Evolutionary conservation across 1,140 invertebrate species (phyloP).

Genomic region (Frieseomelitta varia): DNA sequence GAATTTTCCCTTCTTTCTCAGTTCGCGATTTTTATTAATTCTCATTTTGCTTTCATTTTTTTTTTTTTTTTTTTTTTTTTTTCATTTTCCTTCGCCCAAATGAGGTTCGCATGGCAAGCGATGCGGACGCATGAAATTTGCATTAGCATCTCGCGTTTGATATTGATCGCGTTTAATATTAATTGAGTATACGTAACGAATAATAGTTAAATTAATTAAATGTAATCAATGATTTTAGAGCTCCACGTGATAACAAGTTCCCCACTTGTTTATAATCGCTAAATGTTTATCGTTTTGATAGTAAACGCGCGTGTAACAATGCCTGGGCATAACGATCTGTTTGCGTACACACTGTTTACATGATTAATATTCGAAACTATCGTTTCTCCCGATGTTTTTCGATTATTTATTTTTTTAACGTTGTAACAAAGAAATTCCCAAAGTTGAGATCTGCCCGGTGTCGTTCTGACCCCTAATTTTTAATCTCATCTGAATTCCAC

Average conservation of each 20-base stretch:
- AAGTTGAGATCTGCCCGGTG: no score
- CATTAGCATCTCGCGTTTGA: neutral
- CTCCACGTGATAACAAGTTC: neutral
- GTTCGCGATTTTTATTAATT: no score
- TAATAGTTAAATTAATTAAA: neutral
- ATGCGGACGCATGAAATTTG: neutral
- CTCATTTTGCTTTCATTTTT: no score
- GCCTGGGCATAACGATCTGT: neutral
- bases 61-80: no score
- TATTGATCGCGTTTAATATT: neutral
- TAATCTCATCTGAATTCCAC: neutral
- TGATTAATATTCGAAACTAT: no score
- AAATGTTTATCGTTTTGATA: neutral
- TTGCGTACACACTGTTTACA: neutral
- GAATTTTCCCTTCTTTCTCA: no score
- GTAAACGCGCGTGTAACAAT: neutral
- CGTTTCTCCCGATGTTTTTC: no score
- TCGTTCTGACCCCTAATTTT: no score
- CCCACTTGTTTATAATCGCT: neutral
- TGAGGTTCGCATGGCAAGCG: neutral
- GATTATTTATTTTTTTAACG: no score
- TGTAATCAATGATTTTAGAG: neutral
- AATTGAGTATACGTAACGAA: neutral
- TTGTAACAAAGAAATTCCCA: no score
- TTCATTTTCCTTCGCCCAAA: neutral